Evolutionary conservation across 2,797 vertebrate genomes (phyloP).

Genomic region (Prunella strophiata): DNA sequence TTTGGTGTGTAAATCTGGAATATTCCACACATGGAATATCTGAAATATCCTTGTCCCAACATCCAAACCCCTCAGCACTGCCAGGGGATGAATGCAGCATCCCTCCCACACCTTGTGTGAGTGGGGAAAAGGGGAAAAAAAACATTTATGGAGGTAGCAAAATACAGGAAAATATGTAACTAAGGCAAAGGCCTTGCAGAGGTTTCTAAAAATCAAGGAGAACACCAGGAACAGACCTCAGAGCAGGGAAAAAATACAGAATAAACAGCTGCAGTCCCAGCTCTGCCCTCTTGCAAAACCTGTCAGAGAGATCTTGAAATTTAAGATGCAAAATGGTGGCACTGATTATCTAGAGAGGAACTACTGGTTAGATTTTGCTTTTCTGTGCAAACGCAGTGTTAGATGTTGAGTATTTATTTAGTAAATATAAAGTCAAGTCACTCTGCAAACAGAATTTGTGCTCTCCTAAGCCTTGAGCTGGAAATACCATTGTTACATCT

Average conservation of each 20-base stretch:
- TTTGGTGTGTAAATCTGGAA: not conserved
- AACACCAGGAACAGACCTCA: not conserved
- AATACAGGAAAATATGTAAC: not conserved
- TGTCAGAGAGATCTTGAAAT: not conserved
- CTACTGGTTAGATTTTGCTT: not conserved
- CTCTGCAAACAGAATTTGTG: not conserved
- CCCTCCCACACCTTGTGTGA: rapidly evolving
- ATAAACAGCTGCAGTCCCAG: not conserved
- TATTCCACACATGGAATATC: not conserved
- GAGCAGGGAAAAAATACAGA: not conserved
- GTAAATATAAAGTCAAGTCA: not conserved
- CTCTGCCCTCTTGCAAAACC: not conserved
- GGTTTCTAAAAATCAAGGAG: not conserved
- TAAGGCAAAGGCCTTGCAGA: not conserved
- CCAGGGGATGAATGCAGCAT: not conserved
- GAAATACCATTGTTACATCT: not conserved
- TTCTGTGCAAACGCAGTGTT: not conserved
- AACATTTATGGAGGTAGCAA: not conserved
- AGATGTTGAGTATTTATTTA: not conserved
- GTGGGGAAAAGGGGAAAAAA: not conserved
- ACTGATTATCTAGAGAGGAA: not conserved
- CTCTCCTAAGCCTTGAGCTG: not conserved
- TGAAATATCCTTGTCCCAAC: not conserved
- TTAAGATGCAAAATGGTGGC: not conserved
- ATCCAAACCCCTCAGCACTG: not conserved